A percentile compares a stretch with the other conserved stretches of the same genome.
Conservation (phyloP, 2,113 vertebrate genomes). For the Thamnaconus septentrionalis region DNA sequence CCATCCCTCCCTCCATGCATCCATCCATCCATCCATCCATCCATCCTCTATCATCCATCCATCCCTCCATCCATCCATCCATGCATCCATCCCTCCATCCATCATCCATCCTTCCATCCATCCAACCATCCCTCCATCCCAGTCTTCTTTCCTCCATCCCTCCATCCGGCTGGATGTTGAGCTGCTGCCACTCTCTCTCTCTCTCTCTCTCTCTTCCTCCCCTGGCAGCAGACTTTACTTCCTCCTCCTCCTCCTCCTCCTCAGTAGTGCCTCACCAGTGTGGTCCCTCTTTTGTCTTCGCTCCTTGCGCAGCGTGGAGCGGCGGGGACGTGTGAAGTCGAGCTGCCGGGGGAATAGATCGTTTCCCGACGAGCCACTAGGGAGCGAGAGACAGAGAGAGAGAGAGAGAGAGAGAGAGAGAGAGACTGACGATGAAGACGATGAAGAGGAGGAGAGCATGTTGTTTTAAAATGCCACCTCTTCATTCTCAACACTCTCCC, state of each 20-base stretch:
- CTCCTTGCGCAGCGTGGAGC: constrained; percentile 4
- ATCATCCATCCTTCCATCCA: too few species aligned
- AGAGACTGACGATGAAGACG: too few species aligned
- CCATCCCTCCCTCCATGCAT: too few species aligned
- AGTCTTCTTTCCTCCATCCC: too few species aligned
- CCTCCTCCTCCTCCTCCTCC: constrained; percentile 1
- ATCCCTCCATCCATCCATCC: too few species aligned
- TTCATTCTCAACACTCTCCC: too few species aligned
- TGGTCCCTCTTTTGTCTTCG: too few species aligned
- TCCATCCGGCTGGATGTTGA: not conserved
- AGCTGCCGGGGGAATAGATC: constrained; percentile 39
- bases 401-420: too few species aligned
- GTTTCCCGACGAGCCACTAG: constrained; percentile 34
- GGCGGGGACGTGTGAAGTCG: constrained; percentile 26
- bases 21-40: too few species aligned
- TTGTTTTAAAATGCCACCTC: constrained; percentile 58
- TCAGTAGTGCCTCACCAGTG: not conserved
- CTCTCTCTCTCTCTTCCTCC: not conserved
- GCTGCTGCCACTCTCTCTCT: not conserved
- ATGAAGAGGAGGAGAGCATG: constrained; percentile 33
- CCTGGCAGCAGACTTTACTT: constrained; percentile 1
- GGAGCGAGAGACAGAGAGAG: not conserved
- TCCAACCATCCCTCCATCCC: too few species aligned
- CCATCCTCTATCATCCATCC: too few species aligned
- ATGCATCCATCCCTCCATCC: too few species aligned